Percentiles rank a stretch among this genome's conserved stretches.
Evolutionary conservation across 2,888 invertebrate species (phyloP).

Genomic region (Drosophila nr. medialis): DNA sequence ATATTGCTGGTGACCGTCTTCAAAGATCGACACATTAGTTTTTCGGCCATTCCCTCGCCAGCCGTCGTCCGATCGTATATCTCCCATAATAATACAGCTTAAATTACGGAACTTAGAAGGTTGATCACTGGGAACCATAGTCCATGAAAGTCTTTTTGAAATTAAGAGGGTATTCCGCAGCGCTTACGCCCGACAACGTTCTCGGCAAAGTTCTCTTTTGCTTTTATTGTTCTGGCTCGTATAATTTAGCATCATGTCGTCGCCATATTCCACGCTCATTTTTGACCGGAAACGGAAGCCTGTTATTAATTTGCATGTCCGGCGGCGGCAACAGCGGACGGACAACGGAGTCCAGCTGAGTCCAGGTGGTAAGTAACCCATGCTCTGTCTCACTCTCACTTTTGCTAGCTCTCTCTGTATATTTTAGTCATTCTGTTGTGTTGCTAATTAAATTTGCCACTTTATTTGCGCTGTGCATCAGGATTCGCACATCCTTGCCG

Average conservation of each 20-base stretch:
- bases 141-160: no score
- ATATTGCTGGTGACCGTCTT: not conserved
- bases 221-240: not conserved
- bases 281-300: conserved; percentile 76
- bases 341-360: not conserved
- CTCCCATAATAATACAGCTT: no score
- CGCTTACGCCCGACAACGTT: not conserved
- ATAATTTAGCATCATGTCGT: conserved; percentile 28
- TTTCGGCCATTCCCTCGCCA: not conserved
- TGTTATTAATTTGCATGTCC: conserved; percentile 79
- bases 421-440: conserved; percentile 13
- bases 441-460: conserved; percentile 77
- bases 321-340: conserved; percentile 26
- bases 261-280: conserved; percentile 44
- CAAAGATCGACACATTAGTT: not conserved
- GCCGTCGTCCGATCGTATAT: no score
- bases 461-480: conserved; percentile 65
- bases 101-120: no score
- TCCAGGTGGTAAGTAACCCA: conserved; percentile 38
- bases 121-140: no score
- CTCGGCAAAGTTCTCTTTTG: not conserved
- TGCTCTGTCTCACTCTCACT: not conserved
- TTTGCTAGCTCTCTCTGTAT: not conserved
- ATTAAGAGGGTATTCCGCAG: not conserved
- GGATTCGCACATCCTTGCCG: conserved; percentile 24